Conservation (phyloP, 2,113 vertebrate species). For the Chloebia gouldiae region DNA sequence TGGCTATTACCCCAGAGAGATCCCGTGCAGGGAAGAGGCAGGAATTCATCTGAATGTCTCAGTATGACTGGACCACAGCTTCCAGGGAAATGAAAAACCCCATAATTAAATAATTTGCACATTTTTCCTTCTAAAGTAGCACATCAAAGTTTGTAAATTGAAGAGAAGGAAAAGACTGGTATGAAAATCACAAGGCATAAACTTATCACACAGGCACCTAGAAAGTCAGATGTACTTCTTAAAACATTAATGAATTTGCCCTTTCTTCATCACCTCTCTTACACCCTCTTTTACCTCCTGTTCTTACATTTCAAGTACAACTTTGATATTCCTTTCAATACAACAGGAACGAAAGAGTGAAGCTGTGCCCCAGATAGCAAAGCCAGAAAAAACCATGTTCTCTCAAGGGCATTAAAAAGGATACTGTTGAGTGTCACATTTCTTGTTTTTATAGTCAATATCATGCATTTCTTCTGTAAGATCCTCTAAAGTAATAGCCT, state of each 20-base stretch:
- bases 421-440: neutral
- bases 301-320: neutral
- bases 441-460: neutral
- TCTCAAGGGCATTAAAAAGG: neutral
- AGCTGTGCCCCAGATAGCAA: neutral
- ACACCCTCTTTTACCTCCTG: neutral
- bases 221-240: neutral
- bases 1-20: neutral
- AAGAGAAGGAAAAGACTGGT: neutral
- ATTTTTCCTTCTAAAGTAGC: neutral
- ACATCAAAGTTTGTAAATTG: neutral
- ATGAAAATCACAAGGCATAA: neutral
- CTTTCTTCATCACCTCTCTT: neutral
- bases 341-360: neutral
- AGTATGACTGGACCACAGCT: neutral
- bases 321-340: neutral
- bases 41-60: neutral
- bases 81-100: neutral
- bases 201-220: neutral
- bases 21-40: neutral
- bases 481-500: neutral
- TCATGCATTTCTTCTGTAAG: neutral
- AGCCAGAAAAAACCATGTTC: neutral
- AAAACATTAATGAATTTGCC: constrained; percentile 14
- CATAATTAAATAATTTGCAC: neutral